A percentile compares a stretch with the other conserved stretches of the same genome.
phyloP scores from a whole-genome alignment of 1,140 invertebrate species.

The Amphibalanus amphitrite region DNA sequence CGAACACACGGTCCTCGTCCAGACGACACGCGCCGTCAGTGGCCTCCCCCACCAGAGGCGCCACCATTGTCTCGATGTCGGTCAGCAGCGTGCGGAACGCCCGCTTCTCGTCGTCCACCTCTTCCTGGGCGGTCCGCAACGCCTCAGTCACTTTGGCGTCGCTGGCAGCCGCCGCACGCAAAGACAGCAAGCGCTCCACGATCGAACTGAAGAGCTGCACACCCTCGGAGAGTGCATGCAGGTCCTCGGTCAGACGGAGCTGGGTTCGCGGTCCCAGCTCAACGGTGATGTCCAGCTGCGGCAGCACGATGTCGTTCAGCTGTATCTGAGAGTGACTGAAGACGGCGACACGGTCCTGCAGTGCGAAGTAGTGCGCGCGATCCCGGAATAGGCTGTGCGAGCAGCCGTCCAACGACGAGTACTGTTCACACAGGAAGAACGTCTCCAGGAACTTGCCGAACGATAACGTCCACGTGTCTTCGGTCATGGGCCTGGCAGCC shows the following conservation, averaged over 20 bases:
- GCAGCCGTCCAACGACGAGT: neutral
- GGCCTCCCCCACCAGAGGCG: neutral
- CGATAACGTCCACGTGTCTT: constrained; percentile 65
- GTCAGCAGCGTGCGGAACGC: neutral
- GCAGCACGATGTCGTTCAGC: constrained; percentile 1
- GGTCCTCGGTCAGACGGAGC: neutral
- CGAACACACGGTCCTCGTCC: neutral
- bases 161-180: neutral
- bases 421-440: constrained; percentile 1
- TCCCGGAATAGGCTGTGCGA: neutral
- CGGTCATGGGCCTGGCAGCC: constrained; percentile 53
- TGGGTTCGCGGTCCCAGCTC: neutral
- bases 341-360: neutral
- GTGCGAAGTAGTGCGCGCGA: neutral
- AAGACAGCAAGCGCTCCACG: neutral
- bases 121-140: neutral
- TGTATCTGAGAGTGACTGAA: neutral
- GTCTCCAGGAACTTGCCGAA: constrained; percentile 75
- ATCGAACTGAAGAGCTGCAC: neutral
- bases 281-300: neutral
- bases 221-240: neutral
- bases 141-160: neutral
- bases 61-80: neutral
- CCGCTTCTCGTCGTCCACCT: neutral
- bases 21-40: neutral